phyloP scores from a whole-genome alignment of 2,113 vertebrate species.

The Neodon shergylaensis region DNA sequence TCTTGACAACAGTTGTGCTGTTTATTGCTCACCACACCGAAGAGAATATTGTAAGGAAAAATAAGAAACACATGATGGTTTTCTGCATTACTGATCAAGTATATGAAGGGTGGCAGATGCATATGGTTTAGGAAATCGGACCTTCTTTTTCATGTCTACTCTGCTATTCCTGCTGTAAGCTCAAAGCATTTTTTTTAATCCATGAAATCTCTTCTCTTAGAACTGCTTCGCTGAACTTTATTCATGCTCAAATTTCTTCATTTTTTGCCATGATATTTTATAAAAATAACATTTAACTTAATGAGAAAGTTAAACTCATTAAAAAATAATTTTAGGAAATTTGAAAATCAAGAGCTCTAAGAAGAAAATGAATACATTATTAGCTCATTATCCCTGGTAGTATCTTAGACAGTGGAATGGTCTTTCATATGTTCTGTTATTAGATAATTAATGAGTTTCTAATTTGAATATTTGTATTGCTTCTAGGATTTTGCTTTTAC shows the following conservation, averaged over 20 bases:
- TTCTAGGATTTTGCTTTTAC: background rate
- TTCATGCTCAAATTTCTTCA: background rate
- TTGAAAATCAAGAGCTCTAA: constrained; percentile 21
- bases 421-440: background rate
- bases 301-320: constrained; percentile 15
- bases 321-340: constrained; percentile 7
- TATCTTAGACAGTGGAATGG: background rate
- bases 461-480: constrained; percentile 25
- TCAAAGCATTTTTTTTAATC: background rate
- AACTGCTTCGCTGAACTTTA: background rate
- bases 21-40: background rate
- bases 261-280: background rate
- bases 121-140: background rate
- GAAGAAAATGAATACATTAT: constrained; percentile 13
- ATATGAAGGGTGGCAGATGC: constrained; percentile 18
- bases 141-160: background rate
- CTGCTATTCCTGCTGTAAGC: background rate
- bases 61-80: background rate
- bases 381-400: background rate
- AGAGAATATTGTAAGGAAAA: constrained; percentile 19
- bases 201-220: background rate
- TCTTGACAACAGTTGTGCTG: constrained; percentile 5
- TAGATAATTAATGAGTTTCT: background rate
- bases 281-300: background rate
- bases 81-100: constrained; percentile 20